phyloP scores from a whole-genome alignment of 2,888 invertebrate genomes.

The Lycia hirtaria region DNA sequence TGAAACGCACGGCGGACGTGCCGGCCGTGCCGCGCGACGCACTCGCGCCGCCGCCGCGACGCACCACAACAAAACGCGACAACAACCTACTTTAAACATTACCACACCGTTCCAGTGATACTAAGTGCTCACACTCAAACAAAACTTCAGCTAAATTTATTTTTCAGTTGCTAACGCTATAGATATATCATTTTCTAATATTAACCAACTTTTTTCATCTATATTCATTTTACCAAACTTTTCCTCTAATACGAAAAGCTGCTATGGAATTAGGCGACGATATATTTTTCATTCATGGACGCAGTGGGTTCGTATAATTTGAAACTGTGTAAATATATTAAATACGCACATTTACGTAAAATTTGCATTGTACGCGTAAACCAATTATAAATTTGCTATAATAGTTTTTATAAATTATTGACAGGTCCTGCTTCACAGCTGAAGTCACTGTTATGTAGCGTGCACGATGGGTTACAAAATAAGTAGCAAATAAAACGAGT shows the following conservation, averaged over 20 bases:
- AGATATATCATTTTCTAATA: background rate
- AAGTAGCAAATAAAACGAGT: constrained; percentile 52
- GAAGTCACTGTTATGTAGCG: constrained; percentile 16
- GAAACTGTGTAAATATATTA: constrained; percentile 36
- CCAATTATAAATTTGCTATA: background rate
- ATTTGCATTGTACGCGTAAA: constrained; percentile 21
- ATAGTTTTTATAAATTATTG: background rate
- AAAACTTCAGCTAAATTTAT: background rate
- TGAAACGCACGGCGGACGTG: constrained; percentile 62
- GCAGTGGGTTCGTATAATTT: constrained; percentile 74
- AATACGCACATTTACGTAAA: constrained; percentile 10
- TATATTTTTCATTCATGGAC: constrained; percentile 71
- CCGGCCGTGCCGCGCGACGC: constrained; percentile 35
- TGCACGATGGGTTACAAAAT: constrained; percentile 32
- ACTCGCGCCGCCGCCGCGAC: constrained; percentile 30
- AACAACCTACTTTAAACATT: constrained; percentile 4
- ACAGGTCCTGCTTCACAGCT: constrained; percentile 3
- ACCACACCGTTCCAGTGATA: constrained; percentile 1
- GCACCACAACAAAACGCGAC: constrained; percentile 21
- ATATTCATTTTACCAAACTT: background rate
- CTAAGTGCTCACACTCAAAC: background rate
- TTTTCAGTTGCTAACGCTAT: background rate
- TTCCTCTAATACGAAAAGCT: constrained; percentile 40
- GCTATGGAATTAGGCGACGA: constrained; percentile 79
- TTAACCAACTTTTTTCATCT: background rate